Conservation (phyloP, 2,113 vertebrate genomes). For the Menura novaehollandiae region DNA sequence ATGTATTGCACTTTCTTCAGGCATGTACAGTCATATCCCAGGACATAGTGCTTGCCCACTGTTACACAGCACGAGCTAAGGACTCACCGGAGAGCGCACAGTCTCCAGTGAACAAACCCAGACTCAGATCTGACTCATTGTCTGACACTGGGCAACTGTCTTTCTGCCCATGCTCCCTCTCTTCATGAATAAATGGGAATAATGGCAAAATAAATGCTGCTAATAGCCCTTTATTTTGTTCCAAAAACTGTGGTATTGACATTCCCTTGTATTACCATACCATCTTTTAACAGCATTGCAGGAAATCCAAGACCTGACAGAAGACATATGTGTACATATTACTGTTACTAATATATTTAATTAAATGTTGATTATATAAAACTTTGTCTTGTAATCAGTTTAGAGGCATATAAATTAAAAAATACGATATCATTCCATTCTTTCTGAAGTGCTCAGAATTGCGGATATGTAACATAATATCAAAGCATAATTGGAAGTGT, state of each 20-base stretch:
- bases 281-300: background rate
- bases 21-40: background rate
- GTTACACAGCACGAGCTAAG: background rate
- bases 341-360: background rate
- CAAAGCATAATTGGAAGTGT: background rate
- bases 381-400: slow-evolving; percentile 6
- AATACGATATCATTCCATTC: background rate
- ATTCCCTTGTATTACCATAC: background rate
- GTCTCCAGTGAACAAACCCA: background rate
- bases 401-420: background rate
- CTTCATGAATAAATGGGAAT: background rate
- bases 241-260: background rate
- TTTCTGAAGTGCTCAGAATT: background rate
- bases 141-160: background rate
- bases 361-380: slow-evolving; percentile 54
- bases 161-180: background rate
- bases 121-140: background rate
- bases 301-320: background rate
- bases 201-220: background rate
- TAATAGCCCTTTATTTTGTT: background rate
- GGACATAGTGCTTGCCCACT: background rate
- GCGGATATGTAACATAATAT: background rate
- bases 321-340: background rate
- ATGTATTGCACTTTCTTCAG: background rate
- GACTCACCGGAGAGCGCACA: background rate